Evolutionary conservation across 1,140 invertebrate species (phyloP), one percentile per base, ranked within the genome.

Genomic region (Chymomyza costata): DNA sequence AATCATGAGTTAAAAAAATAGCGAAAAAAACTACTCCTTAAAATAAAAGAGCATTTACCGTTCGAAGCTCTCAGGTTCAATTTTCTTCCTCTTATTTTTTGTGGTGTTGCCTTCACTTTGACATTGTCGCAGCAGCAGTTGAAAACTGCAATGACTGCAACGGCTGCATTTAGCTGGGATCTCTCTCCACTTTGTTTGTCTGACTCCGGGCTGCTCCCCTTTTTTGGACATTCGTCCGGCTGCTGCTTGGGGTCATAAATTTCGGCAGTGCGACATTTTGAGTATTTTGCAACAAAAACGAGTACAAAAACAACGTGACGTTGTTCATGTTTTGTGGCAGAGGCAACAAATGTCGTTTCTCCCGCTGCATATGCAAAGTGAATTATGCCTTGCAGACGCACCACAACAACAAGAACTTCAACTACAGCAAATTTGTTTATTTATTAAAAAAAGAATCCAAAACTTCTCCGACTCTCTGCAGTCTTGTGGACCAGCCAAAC

Each of bases 221-320:
- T 62, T 62, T 43, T 55, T 49, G 57, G 40, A 61, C 58, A 59
- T 31, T 16, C 53, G 57, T 46, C 30, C 49, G 39, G 46, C 47
- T 46, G 19, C 52, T 18, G 54, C 57, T 80, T 65, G 62, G 66
- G 78, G 67, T 71, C 67, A 82, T 82, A 82, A 82, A 82, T 82
- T 73, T 82, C 49, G 16, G 53, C 37, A 46, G 25, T 47, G 64
- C 76, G 76, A 74, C 74, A 81, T 81, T 71, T 81, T 76, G 53
- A 25, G 18, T 43, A 43, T 43, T 43, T 49, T 49, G n/a, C 30
- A 18, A 35, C 37, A 39, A 49, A 34, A 37, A 11, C 35, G n/a
- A 57, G 38, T 53, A 63, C 45, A 37, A 48, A 31, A 48, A 38
- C 44, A 48, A 14, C n/a, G n/a, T n/a, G n/a, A n/a, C n/a, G n/a